Base-by-base conservation (phyloP, 2,113 vertebrate genomes). In the Carassius auratus region DNA sequence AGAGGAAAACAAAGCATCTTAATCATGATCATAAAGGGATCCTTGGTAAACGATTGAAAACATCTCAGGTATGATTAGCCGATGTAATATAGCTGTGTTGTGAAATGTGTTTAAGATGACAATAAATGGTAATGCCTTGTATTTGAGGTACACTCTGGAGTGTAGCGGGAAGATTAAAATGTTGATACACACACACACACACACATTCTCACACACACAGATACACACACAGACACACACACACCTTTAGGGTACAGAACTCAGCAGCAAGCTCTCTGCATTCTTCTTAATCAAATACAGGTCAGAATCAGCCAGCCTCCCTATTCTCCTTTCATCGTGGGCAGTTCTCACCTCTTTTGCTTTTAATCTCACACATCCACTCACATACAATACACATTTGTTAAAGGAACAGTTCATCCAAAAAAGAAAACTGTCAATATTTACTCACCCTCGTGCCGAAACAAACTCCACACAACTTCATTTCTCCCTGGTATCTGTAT, bases 221-320 rank as follows among this genome's bases (percentile, higher is more conserved):
- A 73, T 38, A 86, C 62, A 81, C 23, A 62, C 30, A 59, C 80
- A 86, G 7, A 73, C 50, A 86, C 62, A 81, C 23, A 62, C 45
- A 68, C 26, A 57, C 87, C 52, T 48, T 52, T 66, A 64, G 45
- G 76, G 69, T 48, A 21, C 57, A 74, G 13, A 69, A 62, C 57
- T 75, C 21, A 30, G 80, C 13, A 48, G 61, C 23, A 68, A 61
- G 78, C 76, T 62, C 57, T 76, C 73, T 68, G 80, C 69, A 79
- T 83, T 85, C 66, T 64, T 62, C 83, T 79, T 89, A 85, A 89
- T 87, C 84, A 83, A 75, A 87, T 81, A 42, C 80, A 80, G 84
- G 84, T 87, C 81, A 84, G 71, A 68, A 62, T 80, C 55, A 26
- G 55, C 48, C 79, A 74, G 77, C 55, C 33, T 83, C 61, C 6